These are phyloP conservation scores for Oxystoma pomonae DNA, from an alignment of 2,888 invertebrate genomes.

Conservation along the genomic window DNA sequence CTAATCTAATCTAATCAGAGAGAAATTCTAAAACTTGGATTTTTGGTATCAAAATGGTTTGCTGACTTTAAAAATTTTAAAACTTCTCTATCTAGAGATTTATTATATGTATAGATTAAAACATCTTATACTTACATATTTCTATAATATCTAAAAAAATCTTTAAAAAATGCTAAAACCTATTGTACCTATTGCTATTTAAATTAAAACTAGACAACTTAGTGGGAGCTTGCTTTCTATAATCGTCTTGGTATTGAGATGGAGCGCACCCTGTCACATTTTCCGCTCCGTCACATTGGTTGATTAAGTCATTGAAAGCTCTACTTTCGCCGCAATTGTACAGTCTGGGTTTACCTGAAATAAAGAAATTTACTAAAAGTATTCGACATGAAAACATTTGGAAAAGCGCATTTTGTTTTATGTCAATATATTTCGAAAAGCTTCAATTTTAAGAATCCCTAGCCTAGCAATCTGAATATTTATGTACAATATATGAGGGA, in stretches of 20 bases:
- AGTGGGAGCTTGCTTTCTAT: constrained; percentile 8
- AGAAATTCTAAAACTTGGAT: neutral
- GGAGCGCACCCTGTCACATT: constrained; percentile 70
- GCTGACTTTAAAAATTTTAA: too few relatives aligned
- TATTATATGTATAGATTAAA: too few relatives aligned
- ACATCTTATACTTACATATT: too few relatives aligned
- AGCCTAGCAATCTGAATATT: too few relatives aligned
- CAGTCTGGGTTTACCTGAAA: constrained; percentile 61
- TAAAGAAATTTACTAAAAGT: too few relatives aligned
- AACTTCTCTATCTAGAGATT: too few relatives aligned
- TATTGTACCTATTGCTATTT: constrained; percentile 19
- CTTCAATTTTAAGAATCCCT: too few relatives aligned
- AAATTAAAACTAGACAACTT: constrained; percentile 19
- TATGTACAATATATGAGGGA: too few relatives aligned
- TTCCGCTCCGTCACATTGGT: constrained; percentile 71
- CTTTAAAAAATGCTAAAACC: constrained; percentile 13
- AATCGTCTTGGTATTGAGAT: constrained; percentile 24
- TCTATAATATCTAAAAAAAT: neutral
- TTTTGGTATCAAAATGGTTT: too few relatives aligned
- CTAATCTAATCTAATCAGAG: neutral
- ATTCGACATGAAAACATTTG: too few relatives aligned
- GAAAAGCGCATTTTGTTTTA: too few relatives aligned
- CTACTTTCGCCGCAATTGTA: constrained; percentile 71
- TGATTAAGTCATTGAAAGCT: constrained; percentile 71
- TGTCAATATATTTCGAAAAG: too few relatives aligned